These are phyloP conservation scores for Metridium senile DNA, from an alignment of 92 coral and sea anemone species.

Conservation along the genomic window DNA sequence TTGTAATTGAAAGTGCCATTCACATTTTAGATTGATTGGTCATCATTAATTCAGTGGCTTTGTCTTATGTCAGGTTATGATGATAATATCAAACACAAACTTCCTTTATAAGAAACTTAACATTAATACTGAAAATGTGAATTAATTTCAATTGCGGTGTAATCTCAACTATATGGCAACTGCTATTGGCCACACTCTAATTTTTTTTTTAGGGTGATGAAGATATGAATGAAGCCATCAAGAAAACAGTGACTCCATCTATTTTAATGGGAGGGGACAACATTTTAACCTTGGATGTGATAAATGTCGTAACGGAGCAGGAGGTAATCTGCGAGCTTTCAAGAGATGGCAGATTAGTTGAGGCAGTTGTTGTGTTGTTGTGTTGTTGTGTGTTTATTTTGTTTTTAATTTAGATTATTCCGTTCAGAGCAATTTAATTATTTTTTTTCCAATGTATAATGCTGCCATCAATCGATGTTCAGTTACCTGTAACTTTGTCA, in stretches of 20 bases:
- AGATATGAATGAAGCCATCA: constrained; percentile 22
- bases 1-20: too few relatives aligned
- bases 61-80: too few relatives aligned
- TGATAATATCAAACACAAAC: too few relatives aligned
- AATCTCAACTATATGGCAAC: too few relatives aligned
- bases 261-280: constrained; percentile 23
- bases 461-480: constrained; percentile 16
- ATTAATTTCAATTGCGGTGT: too few relatives aligned
- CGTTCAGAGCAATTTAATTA: constrained; percentile 12
- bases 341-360: constrained; percentile 15
- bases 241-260: constrained; percentile 25
- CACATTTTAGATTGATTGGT: too few relatives aligned
- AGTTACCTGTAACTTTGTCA: constrained; percentile 14
- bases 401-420: constrained; percentile 38
- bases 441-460: constrained; percentile 30
- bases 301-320: constrained; percentile 24
- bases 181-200: too few relatives aligned
- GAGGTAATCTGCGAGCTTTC: constrained; percentile 9
- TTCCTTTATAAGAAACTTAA: too few relatives aligned
- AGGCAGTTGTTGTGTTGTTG: constrained; percentile 19
- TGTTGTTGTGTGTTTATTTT: constrained; percentile 30
- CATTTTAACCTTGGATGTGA: constrained; percentile 15
- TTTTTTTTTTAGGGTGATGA: constrained; percentile 16
- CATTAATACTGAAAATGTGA: too few relatives aligned
- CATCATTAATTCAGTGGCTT: too few relatives aligned